Percentiles rank a stretch among this genome's conserved stretches.
phyloP scores from a whole-genome alignment of 2,113 vertebrate genomes.

The Rhegmatorhina hoffmannsi region DNA sequence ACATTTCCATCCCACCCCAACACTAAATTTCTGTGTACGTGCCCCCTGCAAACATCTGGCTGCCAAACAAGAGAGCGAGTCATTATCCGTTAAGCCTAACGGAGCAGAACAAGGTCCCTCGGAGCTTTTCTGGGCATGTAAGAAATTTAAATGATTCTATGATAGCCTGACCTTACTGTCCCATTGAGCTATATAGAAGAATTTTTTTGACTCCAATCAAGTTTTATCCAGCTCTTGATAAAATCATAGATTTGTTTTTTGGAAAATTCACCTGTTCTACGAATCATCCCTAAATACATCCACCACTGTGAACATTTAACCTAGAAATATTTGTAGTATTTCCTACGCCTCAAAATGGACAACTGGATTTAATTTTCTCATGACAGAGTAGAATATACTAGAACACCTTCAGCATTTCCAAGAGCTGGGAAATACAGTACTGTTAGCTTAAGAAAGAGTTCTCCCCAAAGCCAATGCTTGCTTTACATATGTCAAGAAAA shows the following conservation, averaged over 20 bases:
- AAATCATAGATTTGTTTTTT: not conserved
- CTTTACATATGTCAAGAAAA: not conserved
- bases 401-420: not conserved
- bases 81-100: not conserved
- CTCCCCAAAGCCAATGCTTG: not conserved
- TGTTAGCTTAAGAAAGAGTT: not conserved
- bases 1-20: not conserved
- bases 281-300: not conserved
- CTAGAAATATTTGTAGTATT: not conserved
- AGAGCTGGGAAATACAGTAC: not conserved
- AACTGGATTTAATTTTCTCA: not conserved
- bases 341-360: not conserved
- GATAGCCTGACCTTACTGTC: not conserved
- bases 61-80: not conserved
- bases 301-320: not conserved
- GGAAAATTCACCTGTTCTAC: not conserved
- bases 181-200: not conserved
- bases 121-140: not conserved
- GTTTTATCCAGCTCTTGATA: not conserved
- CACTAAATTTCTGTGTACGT: fast-evolving
- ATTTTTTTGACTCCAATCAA: not conserved
- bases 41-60: not conserved
- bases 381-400: not conserved
- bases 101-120: not conserved
- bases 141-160: not conserved